Evolutionary conservation across 2,888 invertebrate species (phyloP), one percentile per base, ranked within the genome.

Genomic region (Eupithecia tripunctaria): DNA sequence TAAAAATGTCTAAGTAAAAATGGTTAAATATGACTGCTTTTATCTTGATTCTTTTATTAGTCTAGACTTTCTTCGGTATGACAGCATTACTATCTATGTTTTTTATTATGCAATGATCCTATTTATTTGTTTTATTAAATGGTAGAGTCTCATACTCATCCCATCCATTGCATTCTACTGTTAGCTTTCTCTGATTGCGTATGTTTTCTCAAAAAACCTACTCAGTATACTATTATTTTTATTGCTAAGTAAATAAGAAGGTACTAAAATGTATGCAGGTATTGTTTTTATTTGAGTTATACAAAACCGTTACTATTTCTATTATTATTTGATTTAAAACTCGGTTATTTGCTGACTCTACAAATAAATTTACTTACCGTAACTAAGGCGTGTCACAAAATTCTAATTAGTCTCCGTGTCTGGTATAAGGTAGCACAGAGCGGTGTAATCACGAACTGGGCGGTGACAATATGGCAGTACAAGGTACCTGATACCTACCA

Each of bases 321-420:
- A 14, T 41, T 59, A 6, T 8, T 38, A 60, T 47, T 41, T 63
- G 7, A n/a, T 64, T 51, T 10, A 8, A n/a, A 21, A 12, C 51
- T 21, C 7, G 56, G 6, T 65, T 65, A 78, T 83, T 79, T 90
- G 88, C 85, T 78, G 79, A 83, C 89, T 38, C 84, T 93, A 90
- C 88, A 82, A 85, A 88, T 82, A 88, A 89, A 91, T 88, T 91
- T 83, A 85, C 81, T 85, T 85, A 79, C 84, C 80, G 78, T 69
- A 76, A 63, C 62, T 82, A 79, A 75, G 90, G 89, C 92, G 91
- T 93, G 93, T 92, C 92, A 89, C 90, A 89, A 89, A 90, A 92
- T 93, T 93, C 89, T 94, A 94, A 94, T 94, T 94, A 93, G 89
- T 87, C 84, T 77, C 87, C 89, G 94, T 94, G 92, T 89, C 93